phyloP scores from a whole-genome alignment of 2,797 vertebrate genomes.

The Manis javanica region DNA sequence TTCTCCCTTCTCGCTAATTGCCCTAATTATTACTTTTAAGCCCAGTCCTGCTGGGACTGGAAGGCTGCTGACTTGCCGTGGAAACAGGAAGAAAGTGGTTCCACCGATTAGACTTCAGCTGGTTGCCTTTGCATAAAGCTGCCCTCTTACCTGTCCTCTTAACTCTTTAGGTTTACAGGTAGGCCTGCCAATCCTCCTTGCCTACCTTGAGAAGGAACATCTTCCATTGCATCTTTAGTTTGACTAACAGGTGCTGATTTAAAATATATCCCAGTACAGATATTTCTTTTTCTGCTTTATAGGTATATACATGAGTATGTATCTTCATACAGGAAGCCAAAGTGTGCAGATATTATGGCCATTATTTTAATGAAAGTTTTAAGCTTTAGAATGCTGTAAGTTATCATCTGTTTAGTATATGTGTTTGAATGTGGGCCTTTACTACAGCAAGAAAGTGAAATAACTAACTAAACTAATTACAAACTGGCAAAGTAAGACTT shows the following conservation, averaged over 20 bases:
- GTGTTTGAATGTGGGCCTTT: neutral
- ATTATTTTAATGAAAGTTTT: conserved; percentile 30
- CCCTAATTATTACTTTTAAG: conserved; percentile 72
- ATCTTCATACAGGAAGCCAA: neutral
- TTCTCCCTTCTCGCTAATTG: conserved; percentile 60
- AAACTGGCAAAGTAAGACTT: neutral
- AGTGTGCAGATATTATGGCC: neutral
- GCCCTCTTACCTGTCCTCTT: conserved; percentile 4
- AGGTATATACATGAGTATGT: neutral
- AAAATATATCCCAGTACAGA: neutral
- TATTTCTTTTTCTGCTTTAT: conserved; percentile 55
- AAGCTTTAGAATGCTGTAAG: neutral
- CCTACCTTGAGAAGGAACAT: conserved; percentile 22
- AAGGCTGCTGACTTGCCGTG: conserved; percentile 67
- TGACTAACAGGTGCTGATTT: neutral
- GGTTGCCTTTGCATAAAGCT: conserved; percentile 8
- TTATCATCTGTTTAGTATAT: neutral
- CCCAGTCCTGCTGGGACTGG: conserved; percentile 70
- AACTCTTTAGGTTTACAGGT: conserved; percentile 57
- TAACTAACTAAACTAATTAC: conserved; percentile 6
- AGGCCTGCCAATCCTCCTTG: neutral
- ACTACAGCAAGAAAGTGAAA: neutral
- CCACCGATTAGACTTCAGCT: conserved; percentile 31
- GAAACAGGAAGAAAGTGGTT: conserved; percentile 66
- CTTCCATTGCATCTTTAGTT: conserved; percentile 3